A percentile compares a stretch with the other conserved stretches of the same genome.
Conservation (phyloP, 2,888 invertebrate genomes). For the Andrena chrysosceles region DNA sequence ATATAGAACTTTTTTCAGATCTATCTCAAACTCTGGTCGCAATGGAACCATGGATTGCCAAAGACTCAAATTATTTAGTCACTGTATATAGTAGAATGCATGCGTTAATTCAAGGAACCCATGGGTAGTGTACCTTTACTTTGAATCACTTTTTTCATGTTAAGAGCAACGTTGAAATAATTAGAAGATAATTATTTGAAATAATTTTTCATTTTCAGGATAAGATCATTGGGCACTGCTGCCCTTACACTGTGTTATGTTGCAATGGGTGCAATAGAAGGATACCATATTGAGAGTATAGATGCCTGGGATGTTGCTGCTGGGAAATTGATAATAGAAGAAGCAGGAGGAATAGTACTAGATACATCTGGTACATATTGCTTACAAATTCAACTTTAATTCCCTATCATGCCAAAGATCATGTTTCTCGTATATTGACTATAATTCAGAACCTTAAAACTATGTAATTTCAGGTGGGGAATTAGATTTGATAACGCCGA, state of each 20-base stretch:
- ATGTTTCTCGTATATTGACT: neutral
- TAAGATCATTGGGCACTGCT: conserved; percentile 90
- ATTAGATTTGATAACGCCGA: conserved; percentile 87
- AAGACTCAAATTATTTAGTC: conserved; percentile 72
- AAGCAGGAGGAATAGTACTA: conserved; percentile 91
- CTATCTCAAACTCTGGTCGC: conserved; percentile 81
- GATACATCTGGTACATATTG: conserved; percentile 87
- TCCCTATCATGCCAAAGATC: neutral
- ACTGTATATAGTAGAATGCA: conserved; percentile 78
- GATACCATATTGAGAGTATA: conserved; percentile 90
- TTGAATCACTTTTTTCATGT: neutral
- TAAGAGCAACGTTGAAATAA: neutral
- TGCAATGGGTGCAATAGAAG: conserved; percentile 89
- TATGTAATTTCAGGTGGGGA: conserved; percentile 81
- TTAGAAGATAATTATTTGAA: neutral
- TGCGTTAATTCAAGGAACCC: conserved; percentile 78
- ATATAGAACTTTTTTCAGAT: conserved; percentile 75
- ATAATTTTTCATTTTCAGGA: conserved; percentile 62
- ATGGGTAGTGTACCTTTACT: conserved; percentile 72
- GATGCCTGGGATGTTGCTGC: conserved; percentile 93
- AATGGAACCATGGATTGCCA: conserved; percentile 81
- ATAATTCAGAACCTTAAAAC: neutral
- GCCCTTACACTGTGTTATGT: conserved; percentile 91
- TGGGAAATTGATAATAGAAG: conserved; percentile 89
- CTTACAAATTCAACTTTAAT: neutral